Conservation (phyloP, 2,113 vertebrate genomes). For the Epinephelus fuscoguttatus region DNA sequence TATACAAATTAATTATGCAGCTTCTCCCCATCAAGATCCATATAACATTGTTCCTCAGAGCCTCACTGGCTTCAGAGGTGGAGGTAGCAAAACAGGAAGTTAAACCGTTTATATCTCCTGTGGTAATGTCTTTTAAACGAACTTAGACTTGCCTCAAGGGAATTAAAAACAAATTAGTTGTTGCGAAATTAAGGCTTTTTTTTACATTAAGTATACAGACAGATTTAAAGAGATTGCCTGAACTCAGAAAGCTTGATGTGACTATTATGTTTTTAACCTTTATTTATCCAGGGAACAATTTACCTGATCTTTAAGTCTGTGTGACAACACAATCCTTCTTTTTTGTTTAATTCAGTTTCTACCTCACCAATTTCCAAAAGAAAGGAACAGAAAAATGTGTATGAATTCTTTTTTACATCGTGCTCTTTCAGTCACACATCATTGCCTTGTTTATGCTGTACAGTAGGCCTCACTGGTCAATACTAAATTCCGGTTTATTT, state of each 20-base stretch:
- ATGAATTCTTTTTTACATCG: too few relatives aligned
- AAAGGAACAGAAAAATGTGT: too few relatives aligned
- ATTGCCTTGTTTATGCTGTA: too few relatives aligned
- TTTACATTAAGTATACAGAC: neutral
- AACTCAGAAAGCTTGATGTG: constrained; percentile 6
- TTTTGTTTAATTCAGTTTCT: neutral
- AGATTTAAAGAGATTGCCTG: constrained; percentile 33
- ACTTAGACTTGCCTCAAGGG: neutral
- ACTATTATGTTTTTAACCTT: constrained; percentile 24
- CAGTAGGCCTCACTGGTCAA: too few relatives aligned
- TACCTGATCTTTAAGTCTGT: neutral
- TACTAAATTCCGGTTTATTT: too few relatives aligned
- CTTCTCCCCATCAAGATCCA: constrained; percentile 81
- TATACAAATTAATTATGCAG: constrained; percentile 89
- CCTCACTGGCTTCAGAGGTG: constrained; percentile 20
- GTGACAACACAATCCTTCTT: neutral
- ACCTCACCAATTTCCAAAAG: too few relatives aligned
- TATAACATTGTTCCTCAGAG: constrained; percentile 66
- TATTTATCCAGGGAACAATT: neutral
- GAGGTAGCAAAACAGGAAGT: neutral
- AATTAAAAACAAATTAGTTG: constrained; percentile 18
- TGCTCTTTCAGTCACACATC: too few relatives aligned
- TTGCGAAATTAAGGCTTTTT: constrained; percentile 1
- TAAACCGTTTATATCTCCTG: accelerated
- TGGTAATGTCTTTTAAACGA: constrained; percentile 41